Evolutionary conservation across 2,113 vertebrate genomes (phyloP).

Genomic region (Struthidea cinerea): DNA sequence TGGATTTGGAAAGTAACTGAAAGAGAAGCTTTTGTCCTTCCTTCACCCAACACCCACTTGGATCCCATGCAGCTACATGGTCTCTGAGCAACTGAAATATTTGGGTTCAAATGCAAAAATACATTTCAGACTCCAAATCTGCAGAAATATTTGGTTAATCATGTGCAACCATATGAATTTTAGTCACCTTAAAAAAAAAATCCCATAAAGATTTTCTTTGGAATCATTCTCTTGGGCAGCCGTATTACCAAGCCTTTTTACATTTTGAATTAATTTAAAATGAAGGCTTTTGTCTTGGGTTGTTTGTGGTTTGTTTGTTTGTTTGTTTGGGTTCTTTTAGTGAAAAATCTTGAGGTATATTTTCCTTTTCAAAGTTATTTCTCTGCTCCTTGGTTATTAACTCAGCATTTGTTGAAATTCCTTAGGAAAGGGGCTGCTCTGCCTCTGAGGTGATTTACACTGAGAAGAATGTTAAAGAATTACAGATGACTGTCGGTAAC

Average conservation of each 20-base stretch:
- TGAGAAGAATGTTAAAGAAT: constrained; percentile 56
- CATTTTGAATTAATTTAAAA: not conserved
- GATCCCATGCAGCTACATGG: not conserved
- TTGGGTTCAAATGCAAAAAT: not conserved
- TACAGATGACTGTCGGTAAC: constrained; percentile 47
- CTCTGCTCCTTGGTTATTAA: not conserved
- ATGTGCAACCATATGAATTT: not conserved
- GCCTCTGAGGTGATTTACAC: constrained; percentile 9
- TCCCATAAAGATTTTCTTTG: not conserved
- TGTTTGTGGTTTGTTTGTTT: not conserved
- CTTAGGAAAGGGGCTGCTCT: constrained; percentile 9
- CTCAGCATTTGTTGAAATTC: constrained; percentile 5
- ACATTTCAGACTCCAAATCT: not conserved
- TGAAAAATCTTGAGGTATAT: not conserved
- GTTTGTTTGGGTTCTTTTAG: not conserved
- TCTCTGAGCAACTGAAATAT: not conserved
- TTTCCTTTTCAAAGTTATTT: not conserved
- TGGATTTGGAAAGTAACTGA: not conserved
- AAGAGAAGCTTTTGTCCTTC: not conserved
- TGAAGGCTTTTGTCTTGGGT: not conserved
- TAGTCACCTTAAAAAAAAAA: not conserved
- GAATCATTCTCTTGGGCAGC: not conserved
- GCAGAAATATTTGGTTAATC: not conserved
- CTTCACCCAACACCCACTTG: not conserved
- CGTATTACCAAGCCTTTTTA: not conserved